A percentile compares a stretch with the other conserved stretches of the same genome.
These are phyloP conservation scores for Hirtodrosophila alboralis DNA, from an alignment of 2,888 invertebrate genomes.

Conservation along the genomic window DNA sequence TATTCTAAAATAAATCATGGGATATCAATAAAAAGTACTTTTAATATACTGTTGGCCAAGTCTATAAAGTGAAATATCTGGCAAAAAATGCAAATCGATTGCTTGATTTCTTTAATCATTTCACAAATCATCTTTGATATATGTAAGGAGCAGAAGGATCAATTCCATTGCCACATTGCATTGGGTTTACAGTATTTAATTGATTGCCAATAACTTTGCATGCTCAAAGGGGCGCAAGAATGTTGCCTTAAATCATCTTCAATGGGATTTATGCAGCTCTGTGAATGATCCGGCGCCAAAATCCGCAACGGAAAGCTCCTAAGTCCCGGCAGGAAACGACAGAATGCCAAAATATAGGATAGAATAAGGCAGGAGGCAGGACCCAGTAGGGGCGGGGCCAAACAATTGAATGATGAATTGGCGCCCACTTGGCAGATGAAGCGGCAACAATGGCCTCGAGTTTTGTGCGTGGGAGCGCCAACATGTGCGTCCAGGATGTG, in stretches of 20 bases:
- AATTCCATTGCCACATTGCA: conserved; percentile 1
- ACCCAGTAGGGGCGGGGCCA: background rate
- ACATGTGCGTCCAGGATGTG: conserved; percentile 39
- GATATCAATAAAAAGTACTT: no score
- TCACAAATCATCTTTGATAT: background rate
- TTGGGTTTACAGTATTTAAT: conserved; percentile 9
- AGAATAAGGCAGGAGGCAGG: background rate
- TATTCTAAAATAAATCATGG: no score
- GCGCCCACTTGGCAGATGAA: conserved; percentile 42
- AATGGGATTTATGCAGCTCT: conserved; percentile 35
- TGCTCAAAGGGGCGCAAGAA: background rate
- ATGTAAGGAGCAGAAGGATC: no score
- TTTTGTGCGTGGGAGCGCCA: conserved; percentile 36
- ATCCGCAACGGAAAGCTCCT: conserved; percentile 31
- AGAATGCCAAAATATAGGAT: background rate
- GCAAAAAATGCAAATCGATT: no score
- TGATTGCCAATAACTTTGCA: conserved; percentile 7
- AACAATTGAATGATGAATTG: conserved; percentile 68
- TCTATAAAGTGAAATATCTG: no score
- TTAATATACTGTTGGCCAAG: no score
- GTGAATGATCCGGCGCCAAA: conserved; percentile 20
- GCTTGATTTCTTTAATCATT: no score
- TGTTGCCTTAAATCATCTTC: conserved; percentile 29
- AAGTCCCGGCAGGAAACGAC: conserved; percentile 21
- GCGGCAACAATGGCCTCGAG: conserved; percentile 44